Base-by-base conservation (phyloP, 1,140 invertebrate genomes). In the Plutomurus gul region DNA sequence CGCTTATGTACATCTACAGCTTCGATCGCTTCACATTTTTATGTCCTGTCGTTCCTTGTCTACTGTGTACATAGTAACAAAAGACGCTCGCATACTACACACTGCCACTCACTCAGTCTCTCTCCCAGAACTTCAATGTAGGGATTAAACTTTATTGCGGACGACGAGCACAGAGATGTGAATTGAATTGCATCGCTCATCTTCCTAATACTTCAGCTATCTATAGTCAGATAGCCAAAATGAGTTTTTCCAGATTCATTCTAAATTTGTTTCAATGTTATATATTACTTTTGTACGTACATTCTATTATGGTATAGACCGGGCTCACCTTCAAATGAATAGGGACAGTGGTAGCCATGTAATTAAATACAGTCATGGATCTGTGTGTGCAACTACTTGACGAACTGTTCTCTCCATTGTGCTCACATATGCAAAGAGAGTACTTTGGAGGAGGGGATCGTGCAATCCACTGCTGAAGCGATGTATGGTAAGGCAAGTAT, bases 141-240 rank as follows among this genome's bases (percentile, higher is more conserved):
- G 18, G 56, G 56, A 65, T 65, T 65, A 65, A 65, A 36, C 22
- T 65, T 65, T 65, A 36, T 65, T 36, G 56, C 56, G 13, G 56
- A 65, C 11, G 43, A 46, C 4, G 4, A 46, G 20, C n/a, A 22
- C 47, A 51, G 47, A 33, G 56, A 65, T 33, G 56, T 56, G 51
- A 56, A 65, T 65, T 65, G 27, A 65, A 65, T 65, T 27, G 25
- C 30, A 65, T 65, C 56, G 56, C 56, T 65, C 56, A 65, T 65
- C 56, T 65, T n/a, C 36, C 4, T 16, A 65, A 16, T 33, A 16
- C 56, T 33, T 16, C 10, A 27, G 27, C 18, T 49, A 4, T 47
- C 4, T n/a, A 47, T 47, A 10, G 4, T 8, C 10, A 47, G 51
- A 65, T 30, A 27, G 10, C 11, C 27, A 16, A 33, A n/a, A 65